phyloP scores from a whole-genome alignment of 2,888 invertebrate genomes.

The Chrysomela aeneicollis region DNA sequence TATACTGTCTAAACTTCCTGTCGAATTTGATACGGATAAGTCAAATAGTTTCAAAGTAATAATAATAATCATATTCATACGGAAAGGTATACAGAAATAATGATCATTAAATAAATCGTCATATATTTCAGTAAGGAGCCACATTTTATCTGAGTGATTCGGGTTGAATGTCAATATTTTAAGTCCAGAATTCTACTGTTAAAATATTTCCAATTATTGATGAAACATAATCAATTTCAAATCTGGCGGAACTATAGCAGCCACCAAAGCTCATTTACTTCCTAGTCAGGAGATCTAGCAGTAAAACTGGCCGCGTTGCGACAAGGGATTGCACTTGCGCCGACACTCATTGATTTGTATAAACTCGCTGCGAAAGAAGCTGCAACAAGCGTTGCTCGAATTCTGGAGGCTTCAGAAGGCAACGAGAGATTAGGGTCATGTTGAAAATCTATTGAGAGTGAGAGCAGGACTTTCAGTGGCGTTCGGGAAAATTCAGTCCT shows the following conservation, averaged over 20 bases:
- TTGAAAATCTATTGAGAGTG: constrained; percentile 39
- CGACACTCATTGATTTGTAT: constrained; percentile 59
- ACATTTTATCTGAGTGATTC: too few species aligned
- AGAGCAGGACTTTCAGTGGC: constrained; percentile 31
- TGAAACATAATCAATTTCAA: constrained; percentile 16
- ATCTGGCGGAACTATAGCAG: constrained; percentile 11
- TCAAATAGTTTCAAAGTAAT: too few species aligned
- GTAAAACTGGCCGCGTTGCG: constrained; percentile 53
- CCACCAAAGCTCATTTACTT: constrained; percentile 20
- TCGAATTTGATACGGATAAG: too few species aligned
- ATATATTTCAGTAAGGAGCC: too few species aligned
- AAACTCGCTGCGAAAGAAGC: constrained; percentile 49
- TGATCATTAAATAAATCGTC: too few species aligned
- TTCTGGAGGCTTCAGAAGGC: constrained; percentile 29
- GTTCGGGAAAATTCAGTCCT: neutral
- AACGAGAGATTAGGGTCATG: constrained; percentile 39
- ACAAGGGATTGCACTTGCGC: constrained; percentile 58
- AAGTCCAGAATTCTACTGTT: too few species aligned
- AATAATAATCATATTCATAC: too few species aligned
- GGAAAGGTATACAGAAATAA: too few species aligned
- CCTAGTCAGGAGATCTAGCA: constrained; percentile 20
- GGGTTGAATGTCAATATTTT: too few species aligned
- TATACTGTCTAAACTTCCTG: too few species aligned
- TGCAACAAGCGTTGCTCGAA: constrained; percentile 50
- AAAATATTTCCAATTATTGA: too few species aligned